Evolutionary conservation across 1,140 invertebrate species (phyloP).

Genomic region (Sycophaga agraensis): DNA sequence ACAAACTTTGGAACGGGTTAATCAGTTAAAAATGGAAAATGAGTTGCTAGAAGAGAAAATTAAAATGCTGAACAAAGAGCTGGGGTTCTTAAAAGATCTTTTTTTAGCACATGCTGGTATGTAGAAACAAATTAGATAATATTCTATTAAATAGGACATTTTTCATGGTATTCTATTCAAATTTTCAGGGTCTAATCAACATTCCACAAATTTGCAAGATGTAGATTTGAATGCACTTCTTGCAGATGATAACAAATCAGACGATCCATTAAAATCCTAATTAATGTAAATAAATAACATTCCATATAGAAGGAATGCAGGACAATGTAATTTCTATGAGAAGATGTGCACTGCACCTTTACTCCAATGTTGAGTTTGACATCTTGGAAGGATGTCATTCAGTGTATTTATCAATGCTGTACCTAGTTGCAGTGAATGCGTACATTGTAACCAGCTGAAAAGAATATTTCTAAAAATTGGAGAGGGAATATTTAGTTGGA

Average conservation of each 20-base stretch:
- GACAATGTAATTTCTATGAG: slow-evolving; percentile 12
- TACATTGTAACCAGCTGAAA: no score
- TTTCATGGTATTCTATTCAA: background rate
- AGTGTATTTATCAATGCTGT: background rate
- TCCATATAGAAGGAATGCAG: slow-evolving; percentile 14
- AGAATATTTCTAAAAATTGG: no score
- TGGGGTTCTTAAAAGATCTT: slow-evolving; percentile 84
- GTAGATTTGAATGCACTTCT: slow-evolving; percentile 50
- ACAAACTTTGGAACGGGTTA: slow-evolving; percentile 78
- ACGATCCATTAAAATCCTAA: slow-evolving; percentile 19
- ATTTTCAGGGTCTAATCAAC: slow-evolving; percentile 48
- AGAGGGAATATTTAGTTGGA: background rate
- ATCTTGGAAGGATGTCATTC: slow-evolving; percentile 48
- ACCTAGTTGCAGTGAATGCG: background rate
- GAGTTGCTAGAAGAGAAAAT: slow-evolving; percentile 83
- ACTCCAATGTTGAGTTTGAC: slow-evolving; percentile 27
- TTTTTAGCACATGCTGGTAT: slow-evolving; percentile 77
- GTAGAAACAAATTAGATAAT: background rate
- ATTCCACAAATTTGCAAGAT: slow-evolving; percentile 46
- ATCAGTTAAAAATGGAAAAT: slow-evolving; percentile 78
- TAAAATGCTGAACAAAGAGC: slow-evolving; percentile 79
- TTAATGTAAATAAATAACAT: background rate
- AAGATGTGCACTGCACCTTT: slow-evolving; percentile 25
- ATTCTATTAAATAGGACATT: background rate
- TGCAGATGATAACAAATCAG: slow-evolving; percentile 40